phyloP scores from a whole-genome alignment of 2,797 vertebrate genomes.

The Heliangelus exortis region DNA sequence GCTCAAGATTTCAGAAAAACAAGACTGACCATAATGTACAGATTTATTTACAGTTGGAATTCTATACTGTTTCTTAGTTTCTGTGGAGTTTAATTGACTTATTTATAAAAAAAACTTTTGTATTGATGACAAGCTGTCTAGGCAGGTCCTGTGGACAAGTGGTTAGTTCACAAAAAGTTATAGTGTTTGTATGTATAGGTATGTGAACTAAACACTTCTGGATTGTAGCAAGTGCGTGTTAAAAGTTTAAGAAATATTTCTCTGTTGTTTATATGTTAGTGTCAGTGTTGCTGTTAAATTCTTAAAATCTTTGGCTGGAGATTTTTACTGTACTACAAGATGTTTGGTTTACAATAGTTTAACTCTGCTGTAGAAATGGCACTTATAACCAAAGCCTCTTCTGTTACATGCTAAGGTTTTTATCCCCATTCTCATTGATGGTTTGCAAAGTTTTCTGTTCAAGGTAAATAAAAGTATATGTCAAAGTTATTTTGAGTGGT shows the following conservation, averaged over 20 bases:
- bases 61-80: conserved; percentile 78
- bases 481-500: conserved; percentile 52
- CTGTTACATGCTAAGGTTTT: conserved; percentile 26
- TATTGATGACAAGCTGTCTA: conserved; percentile 75
- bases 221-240: conserved; percentile 63
- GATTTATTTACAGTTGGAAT: conserved; percentile 77
- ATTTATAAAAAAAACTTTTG: conserved; percentile 80
- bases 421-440: conserved; percentile 25
- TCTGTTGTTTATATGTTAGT: conserved; percentile 76
- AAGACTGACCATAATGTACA: conserved; percentile 82
- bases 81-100: conserved; percentile 77
- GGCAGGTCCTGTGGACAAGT: conserved; percentile 81
- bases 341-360: conserved; percentile 73
- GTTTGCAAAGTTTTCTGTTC: conserved; percentile 65
- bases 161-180: conserved; percentile 70
- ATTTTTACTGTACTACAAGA: conserved; percentile 49
- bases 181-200: conserved; percentile 65
- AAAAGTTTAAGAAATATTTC: conserved; percentile 69
- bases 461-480: conserved; percentile 79
- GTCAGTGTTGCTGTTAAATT: conserved; percentile 51
- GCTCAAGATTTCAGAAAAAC: conserved; percentile 55
- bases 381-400: conserved; percentile 78
- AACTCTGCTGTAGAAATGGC: conserved; percentile 72
- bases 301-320: conserved; percentile 24
- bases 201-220: conserved; percentile 69